Evolutionary conservation across 2,797 vertebrate species (phyloP).

Genomic region (Enteromius mattozi): DNA sequence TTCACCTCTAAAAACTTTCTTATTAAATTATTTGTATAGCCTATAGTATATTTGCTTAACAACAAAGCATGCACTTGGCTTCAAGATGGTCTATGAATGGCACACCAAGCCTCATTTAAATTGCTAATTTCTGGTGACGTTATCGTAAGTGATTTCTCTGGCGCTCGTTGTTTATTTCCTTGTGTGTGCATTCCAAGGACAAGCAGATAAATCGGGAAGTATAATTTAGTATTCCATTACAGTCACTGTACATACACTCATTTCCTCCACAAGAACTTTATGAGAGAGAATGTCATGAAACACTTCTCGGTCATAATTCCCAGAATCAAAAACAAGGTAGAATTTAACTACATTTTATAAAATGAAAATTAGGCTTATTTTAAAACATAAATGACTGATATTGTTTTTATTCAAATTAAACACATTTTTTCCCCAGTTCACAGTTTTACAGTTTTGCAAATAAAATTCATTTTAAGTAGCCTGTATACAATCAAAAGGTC

Average conservation of each 20-base stretch:
- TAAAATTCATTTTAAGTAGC: neutral
- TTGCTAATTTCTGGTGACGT: slow-evolving; percentile 25
- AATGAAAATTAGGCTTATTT: neutral
- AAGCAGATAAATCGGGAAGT: slow-evolving; percentile 9
- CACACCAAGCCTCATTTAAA: slow-evolving; percentile 12
- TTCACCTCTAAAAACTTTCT: too few relatives aligned
- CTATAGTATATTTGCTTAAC: neutral
- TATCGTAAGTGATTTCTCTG: neutral
- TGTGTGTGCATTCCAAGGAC: slow-evolving; percentile 7
- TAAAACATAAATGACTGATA: neutral
- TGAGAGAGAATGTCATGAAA: neutral
- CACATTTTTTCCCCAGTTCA: neutral
- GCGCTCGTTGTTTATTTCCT: slow-evolving; percentile 18
- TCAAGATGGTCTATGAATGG: slow-evolving; percentile 14
- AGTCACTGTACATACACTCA: neutral
- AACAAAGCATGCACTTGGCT: slow-evolving; percentile 14
- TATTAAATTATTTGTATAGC: too few relatives aligned
- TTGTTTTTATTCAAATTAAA: neutral
- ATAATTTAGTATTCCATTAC: neutral
- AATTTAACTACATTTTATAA: neutral
- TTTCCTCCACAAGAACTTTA: neutral
- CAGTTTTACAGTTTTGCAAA: neutral
- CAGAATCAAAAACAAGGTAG: neutral
- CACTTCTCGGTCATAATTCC: neutral
- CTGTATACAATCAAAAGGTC: neutral